Evolutionary conservation across 2,797 vertebrate species (phyloP), one percentile per base, ranked within the genome.

Genomic region (Eleutherodactylus coqui): DNA sequence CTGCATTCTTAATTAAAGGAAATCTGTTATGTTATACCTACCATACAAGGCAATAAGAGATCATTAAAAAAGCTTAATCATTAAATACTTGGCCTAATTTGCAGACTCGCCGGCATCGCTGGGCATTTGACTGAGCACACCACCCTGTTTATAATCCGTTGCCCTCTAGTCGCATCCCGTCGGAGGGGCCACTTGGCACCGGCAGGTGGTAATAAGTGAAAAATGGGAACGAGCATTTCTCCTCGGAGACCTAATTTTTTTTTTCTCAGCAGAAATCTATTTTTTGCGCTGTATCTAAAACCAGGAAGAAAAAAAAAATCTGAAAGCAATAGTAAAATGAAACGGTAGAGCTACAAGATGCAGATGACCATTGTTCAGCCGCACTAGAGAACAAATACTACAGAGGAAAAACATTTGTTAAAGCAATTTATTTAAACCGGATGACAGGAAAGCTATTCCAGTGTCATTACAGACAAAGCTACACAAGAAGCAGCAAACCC

Each of bases 1-100:
- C 78, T 19, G 60, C 79, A 81, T 51, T 64, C 58, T 29, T 69
- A 81, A 64, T 80, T 80, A 81, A 81, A 49, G 41, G 43, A 81
- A 47, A 81, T 69, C 58, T 29, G 62, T 67, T 69, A 69, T 49
- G 79, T 69, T 62, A 81, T 34, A 69, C 79, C 51, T 69, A 1
- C n/a, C 62, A 69, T 81, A 64, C 36, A 49, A 69, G 43, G 60
- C 29, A 69, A 81, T 49, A 80, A 82, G 64, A 45, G 47, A 58
- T 73, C 49, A 58, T 73, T 70, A 70, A 83, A 73, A n/a, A 29
- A 27, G 14, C 67, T 64, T 41, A 82, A 69, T 43, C 43, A 69
- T 51, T 38, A 53, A 51, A 70, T 38, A 19, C 32, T 32, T 36
- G 24, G 29, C 32, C 24, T 67, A 51, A 70, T 69, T 70, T 41